phyloP scores from a whole-genome alignment of 2,888 invertebrate species.

The Seira sanloemensis region DNA sequence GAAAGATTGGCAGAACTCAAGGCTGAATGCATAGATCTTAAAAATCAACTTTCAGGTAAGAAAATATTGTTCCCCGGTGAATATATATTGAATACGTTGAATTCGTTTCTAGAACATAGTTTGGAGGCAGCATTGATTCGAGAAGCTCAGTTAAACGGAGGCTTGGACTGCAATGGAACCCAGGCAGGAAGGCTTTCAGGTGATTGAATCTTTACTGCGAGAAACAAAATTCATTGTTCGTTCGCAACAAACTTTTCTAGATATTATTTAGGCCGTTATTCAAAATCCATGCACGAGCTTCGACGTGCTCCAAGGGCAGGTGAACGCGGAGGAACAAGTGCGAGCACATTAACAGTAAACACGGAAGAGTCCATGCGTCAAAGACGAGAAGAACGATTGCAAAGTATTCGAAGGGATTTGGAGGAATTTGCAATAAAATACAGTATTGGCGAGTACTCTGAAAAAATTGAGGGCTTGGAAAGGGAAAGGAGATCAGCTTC shows the following conservation, averaged over 20 bases:
- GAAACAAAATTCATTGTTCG: too few relatives aligned
- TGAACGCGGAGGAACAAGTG: background rate
- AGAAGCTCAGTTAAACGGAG: slow-evolving; percentile 29
- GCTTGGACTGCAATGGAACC: background rate
- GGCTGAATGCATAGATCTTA: slow-evolving; percentile 49
- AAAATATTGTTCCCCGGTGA: background rate
- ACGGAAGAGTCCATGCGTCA: slow-evolving; percentile 32
- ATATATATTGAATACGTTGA: background rate
- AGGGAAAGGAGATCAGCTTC: slow-evolving; percentile 15
- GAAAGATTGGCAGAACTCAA: slow-evolving; percentile 47
- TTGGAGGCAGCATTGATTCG: slow-evolving; percentile 31
- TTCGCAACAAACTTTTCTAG: too few relatives aligned
- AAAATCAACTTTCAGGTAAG: slow-evolving; percentile 54
- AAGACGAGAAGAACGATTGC: slow-evolving; percentile 41
- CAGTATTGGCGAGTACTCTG: slow-evolving; percentile 45
- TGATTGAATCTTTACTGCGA: too few relatives aligned
- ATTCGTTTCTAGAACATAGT: slow-evolving; percentile 21
- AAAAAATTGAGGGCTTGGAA: slow-evolving; percentile 40
- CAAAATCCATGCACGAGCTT: slow-evolving; percentile 53
- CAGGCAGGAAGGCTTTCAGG: background rate
- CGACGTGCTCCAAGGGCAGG: slow-evolving; percentile 11
- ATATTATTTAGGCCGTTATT: slow-evolving; percentile 29
- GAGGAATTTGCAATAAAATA: slow-evolving; percentile 53
- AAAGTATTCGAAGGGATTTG: slow-evolving; percentile 47
- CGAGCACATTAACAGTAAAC: background rate